These are phyloP conservation scores for Podarcis lilfordi DNA, from an alignment of 2,797 vertebrate species.

Conservation along the genomic window DNA sequence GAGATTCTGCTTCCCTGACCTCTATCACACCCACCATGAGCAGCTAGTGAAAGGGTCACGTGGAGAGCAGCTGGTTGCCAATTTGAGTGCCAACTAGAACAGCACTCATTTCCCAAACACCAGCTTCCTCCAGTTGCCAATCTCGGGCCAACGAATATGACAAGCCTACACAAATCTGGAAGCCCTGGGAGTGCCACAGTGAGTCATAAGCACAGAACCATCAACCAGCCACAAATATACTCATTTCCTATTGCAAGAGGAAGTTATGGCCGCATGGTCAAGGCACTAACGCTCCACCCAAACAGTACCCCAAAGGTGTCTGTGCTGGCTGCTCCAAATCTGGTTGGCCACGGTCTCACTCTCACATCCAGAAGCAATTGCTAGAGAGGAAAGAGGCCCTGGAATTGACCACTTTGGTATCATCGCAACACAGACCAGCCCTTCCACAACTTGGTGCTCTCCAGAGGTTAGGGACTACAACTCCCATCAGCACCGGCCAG, in stretches of 20 bases:
- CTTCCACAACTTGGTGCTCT: too few species aligned
- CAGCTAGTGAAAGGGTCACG: not conserved
- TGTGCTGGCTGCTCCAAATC: not conserved
- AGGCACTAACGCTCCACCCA: conserved; percentile 68
- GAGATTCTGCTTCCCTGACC: too few species aligned
- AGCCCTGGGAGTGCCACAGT: not conserved
- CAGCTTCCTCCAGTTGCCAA: accelerated
- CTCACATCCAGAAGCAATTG: not conserved
- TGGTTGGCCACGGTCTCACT: not conserved
- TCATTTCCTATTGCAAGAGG: conserved; percentile 21
- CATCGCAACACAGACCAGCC: not conserved
- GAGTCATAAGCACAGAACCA: not conserved
- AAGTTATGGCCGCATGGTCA: conserved; percentile 52
- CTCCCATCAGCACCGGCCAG: too few species aligned
- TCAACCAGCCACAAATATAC: not conserved
- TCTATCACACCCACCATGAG: not conserved
- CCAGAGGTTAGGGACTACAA: too few species aligned
- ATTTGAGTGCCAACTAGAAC: accelerated
- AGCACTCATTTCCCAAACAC: not conserved
- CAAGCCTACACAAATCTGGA: not conserved
- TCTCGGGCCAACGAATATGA: not conserved
- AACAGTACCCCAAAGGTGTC: conserved; percentile 32
- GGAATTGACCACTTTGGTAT: conserved; percentile 54
- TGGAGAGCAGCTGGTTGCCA: accelerated
- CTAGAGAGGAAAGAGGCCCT: not conserved